phyloP scores from a whole-genome alignment of 2,797 vertebrate species.

The Ctenopoma multispine region DNA sequence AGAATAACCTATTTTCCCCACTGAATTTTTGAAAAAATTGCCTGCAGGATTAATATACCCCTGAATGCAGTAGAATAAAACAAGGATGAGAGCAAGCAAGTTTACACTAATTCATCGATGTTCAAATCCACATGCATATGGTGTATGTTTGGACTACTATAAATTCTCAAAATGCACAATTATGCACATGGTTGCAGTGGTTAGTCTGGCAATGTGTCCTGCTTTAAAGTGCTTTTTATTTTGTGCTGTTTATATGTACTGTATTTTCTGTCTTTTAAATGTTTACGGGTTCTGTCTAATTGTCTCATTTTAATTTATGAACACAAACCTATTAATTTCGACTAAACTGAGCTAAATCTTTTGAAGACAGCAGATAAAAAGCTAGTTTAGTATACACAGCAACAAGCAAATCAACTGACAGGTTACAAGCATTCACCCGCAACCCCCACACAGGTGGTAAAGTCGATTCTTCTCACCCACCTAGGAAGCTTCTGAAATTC shows the following conservation, averaged over 20 bases:
- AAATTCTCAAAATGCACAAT: not conserved
- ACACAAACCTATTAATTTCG: not conserved
- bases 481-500: constrained; percentile 43
- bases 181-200: not conserved
- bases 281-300: not conserved
- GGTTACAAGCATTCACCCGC: constrained; percentile 25
- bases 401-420: constrained; percentile 18
- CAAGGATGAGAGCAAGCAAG: constrained; percentile 1
- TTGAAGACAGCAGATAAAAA: constrained; percentile 27
- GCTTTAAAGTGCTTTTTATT: not conserved
- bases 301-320: constrained; percentile 1
- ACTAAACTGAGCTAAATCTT: constrained; percentile 12
- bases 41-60: constrained; percentile 15
- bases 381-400: constrained; percentile 11
- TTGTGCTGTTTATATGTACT: not conserved
- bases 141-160: not conserved
- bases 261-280: not conserved
- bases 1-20: constrained; percentile 11
- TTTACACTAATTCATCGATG: not conserved
- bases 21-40: constrained; percentile 12
- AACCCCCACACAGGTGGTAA: constrained; percentile 20
- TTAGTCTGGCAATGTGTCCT: constrained; percentile 2
- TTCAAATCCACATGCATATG: not conserved
- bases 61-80: not conserved
- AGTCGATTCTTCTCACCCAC: constrained; percentile 44